Base-by-base conservation (phyloP, 2,113 vertebrate genomes). In the Smithornis capensis region DNA sequence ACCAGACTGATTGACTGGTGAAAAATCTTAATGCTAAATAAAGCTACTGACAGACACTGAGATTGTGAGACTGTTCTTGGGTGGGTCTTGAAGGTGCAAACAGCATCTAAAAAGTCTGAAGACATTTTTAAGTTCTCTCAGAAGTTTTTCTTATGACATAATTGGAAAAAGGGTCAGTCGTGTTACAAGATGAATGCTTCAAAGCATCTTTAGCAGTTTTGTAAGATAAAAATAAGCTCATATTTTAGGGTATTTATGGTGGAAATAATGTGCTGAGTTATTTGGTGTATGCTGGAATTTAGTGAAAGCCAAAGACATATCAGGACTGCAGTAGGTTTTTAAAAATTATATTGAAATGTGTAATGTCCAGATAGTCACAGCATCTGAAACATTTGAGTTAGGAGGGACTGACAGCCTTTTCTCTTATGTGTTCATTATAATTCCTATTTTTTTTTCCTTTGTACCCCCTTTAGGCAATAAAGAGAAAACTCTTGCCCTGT, bases 1-100 rank as follows among this genome's bases (percentile, higher is more conserved):
- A 92, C 90, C 84, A 94, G 65, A 83, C 94, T 85, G 68, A 93
- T 63, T 89, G 73, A 90, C 65, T 50, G 31, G 76, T 69, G 91
- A 94, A 82, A 80, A 90, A 45, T 53, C 85, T 90, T 71, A 76
- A 92, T 87, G 78, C 56, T 80, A 93, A 92, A 92, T 90, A 83
- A 92, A 94, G 50, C 37, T 70, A 27, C 67, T 56, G 64, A 73
- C 67, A 77, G 64, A 56, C 62, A 49, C 52, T 56, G 60, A 52
- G 83, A 56, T 73, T 82, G 38, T 45, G 77, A 90, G 70, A 64
- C 56, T 83, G 13, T 13, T 87, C 88, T 65, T 80, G 38, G 62
- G 80, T 83, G 45, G 29, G 35, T 77, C 53, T 69, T n/a, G 37
- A 24, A 49, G 62, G 28, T 0, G 0, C 62, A 82, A 62, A 91